Evolutionary conservation across 2,113 vertebrate species (phyloP), one percentile per base, ranked within the genome.

Genomic region (rabbit (Oryctolagus cuniculus)): DNA sequence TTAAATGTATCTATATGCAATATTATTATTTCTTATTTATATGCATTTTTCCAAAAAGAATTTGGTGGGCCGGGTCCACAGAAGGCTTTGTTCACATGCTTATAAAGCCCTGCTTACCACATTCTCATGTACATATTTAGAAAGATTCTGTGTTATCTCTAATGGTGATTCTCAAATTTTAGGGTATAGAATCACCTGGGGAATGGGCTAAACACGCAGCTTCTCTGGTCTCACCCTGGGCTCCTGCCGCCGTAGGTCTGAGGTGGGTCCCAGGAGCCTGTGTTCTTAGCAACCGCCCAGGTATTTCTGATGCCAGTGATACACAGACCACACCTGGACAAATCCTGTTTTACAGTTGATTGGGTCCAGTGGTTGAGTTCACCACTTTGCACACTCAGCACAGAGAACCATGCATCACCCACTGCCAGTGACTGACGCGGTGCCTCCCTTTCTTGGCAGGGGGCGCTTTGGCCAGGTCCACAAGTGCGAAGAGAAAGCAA

Each of bases 381-480:
- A 31, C 1, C 61, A 55, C 8, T 51, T 61, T 77, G 72, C 25
- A 58, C 27, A n/a, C 64, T 89, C 67, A 78, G 24, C 73, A 31
- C 2, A 87, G 27, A 58, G 53, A 63, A 58, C 61, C 75, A 70
- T 6, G 51, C 10, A 0, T 25, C 8, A 17, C 34, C 27, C 27
- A 17, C n/a, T 9, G 66, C 69, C 49, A 74, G 58, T 16, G 25
- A 66, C 74, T 3, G 22, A 82, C 0, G 3, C 16, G 10, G 4
- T n/a, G 10, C 34, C 79, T 10, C 82, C 93, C 75, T 97, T 95
- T 87, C 94, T 77, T 38, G 55, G n/a, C 95, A 99, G 99, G 84
- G 99, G 99, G 6, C 98, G 99, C 95, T 99, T 99, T 95, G 99
- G 99, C 73, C 99, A 99, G 97, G 99, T 99, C 58, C 98, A 99